Base-by-base conservation (phyloP, 2,797 vertebrate genomes). In the Staurois parvus region DNA sequence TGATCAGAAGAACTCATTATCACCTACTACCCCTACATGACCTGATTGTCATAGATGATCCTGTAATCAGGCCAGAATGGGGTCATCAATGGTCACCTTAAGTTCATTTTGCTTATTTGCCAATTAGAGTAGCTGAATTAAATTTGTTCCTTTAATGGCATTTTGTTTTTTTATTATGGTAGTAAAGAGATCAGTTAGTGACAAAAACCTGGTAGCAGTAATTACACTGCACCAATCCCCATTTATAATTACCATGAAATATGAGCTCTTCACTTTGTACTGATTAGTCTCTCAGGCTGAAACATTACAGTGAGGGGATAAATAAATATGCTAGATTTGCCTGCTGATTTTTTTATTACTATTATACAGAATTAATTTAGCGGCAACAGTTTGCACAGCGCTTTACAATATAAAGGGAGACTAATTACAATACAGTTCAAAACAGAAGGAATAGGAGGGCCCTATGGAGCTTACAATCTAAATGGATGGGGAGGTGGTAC, bases 251-350 rank as follows among this genome's bases (percentile, higher is more conserved):
- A 75, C 64, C 59, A 66, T 83, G 59, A 83, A 75, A 45, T 67
- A 75, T 83, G 72, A 56, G 66, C 81, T 74, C 40, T 75, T 83
- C 56, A 75, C 72, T 45, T 66, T 83, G 26, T 75, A 75, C 81
- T 83, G 81, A 83, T 83, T 83, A 75, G 56, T 67, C 81, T 83
- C 81, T 37, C n/a, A 66, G 59, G 72, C 59, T 66, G 34, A 83
- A 83, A 67, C 72, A 75, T 67, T 83, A 37, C 34, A 67, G 56
- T 10, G 2, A 75, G 75, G 73, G 72, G 62, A 67, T 74, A 67
- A 67, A 74, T 45, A 83, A 83, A 64, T 67, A 48, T 26, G 74
- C 64, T n/a, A n/a, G 21, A 83, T 70, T 83, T 29, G 59, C 42
- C 48, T 28, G 12, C 34, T 48, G 70, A 74, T 74, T 83, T n/a